Evolutionary conservation across 2,113 vertebrate genomes (phyloP).

Genomic region (Meriones unguiculatus): DNA sequence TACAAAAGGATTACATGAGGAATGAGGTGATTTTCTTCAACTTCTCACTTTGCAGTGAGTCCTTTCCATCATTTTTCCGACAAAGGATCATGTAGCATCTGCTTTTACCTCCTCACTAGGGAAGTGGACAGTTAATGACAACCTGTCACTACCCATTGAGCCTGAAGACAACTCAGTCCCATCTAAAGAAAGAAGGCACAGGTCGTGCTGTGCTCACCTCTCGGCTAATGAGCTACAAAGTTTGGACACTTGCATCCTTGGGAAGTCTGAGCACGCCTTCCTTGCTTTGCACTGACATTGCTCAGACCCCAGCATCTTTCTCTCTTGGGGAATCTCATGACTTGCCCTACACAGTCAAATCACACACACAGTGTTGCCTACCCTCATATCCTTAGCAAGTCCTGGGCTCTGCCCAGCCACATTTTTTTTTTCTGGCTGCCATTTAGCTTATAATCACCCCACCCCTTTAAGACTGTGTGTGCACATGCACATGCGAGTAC

Average conservation of each 20-base stretch:
- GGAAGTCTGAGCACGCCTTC: not conserved
- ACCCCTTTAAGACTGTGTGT: too few relatives aligned
- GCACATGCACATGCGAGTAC: fast-evolving
- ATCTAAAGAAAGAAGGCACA: not conserved
- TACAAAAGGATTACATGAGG: not conserved
- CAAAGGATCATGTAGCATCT: not conserved
- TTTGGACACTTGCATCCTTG: not conserved
- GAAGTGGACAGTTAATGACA: not conserved
- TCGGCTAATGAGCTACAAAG: not conserved
- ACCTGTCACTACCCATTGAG: not conserved
- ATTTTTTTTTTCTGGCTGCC: not conserved
- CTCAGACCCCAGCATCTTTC: not conserved
- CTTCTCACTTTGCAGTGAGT: not conserved
- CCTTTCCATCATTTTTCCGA: not conserved
- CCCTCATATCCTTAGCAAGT: not conserved
- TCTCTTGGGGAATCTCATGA: not conserved
- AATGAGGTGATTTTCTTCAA: not conserved
- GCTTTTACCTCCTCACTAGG: too few relatives aligned
- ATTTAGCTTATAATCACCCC: too few relatives aligned
- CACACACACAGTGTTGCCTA: not conserved
- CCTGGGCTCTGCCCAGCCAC: not conserved
- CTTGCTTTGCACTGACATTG: not conserved
- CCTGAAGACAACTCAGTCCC: not conserved
- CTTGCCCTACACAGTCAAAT: not conserved
- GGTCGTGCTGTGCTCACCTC: not conserved